A percentile compares a stretch with the other conserved stretches of the same genome.
phyloP scores from a whole-genome alignment of 2,888 invertebrate genomes.

The Macrosoma leucophasiata region DNA sequence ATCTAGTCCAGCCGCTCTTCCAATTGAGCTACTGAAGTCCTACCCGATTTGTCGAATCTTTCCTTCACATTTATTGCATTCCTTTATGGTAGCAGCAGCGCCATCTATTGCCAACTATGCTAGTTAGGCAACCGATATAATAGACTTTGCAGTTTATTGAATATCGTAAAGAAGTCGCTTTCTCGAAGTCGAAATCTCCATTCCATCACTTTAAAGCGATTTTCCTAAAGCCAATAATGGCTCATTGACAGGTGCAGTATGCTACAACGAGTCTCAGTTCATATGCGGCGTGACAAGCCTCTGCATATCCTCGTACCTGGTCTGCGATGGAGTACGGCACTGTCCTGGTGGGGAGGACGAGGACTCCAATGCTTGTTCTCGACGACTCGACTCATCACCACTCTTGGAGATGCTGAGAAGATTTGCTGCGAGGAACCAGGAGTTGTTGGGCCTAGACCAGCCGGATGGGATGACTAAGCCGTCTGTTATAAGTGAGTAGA shows the following conservation, averaged over 20 bases:
- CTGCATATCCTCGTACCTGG: conserved; percentile 79
- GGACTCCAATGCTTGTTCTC: conserved; percentile 56
- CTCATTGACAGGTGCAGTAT: conserved; percentile 60
- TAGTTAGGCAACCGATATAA: no score
- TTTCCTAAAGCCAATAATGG: no score
- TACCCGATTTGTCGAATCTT: no score
- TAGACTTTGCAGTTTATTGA: no score
- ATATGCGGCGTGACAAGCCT: conserved; percentile 60
- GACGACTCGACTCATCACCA: conserved; percentile 57
- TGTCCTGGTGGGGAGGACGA: conserved; percentile 80
- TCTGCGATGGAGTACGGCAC: conserved; percentile 80
- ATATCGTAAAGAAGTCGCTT: no score
- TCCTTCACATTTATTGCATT: no score
- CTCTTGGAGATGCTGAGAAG: conserved; percentile 57
- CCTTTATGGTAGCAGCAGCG: no score
- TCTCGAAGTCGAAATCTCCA: no score
- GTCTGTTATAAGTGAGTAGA: conserved; percentile 63
- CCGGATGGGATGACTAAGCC: conserved; percentile 59
- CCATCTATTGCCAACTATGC: no score
- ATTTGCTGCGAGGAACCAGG: conserved; percentile 63
- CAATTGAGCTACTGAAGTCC: no score
- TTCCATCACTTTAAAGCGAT: no score
- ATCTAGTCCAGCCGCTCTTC: no score
- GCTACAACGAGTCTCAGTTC: conserved; percentile 60
- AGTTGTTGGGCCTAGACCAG: conserved; percentile 56